Conservation (phyloP, 2,888 invertebrate species). For the Acrobasis suavella region DNA sequence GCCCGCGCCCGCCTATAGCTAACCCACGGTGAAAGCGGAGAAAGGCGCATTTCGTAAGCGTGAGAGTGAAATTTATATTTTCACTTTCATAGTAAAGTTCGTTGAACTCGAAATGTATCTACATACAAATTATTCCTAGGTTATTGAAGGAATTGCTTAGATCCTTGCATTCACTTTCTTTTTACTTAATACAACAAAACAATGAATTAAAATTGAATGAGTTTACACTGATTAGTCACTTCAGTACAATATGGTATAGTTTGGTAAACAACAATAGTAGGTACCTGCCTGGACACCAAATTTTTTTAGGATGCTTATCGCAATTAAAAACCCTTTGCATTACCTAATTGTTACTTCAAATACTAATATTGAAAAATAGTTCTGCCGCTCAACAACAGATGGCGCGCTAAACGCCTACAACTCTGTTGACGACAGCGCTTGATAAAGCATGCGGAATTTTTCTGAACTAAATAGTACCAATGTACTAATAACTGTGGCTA, state of each 20-base stretch:
- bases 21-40: constrained; percentile 76
- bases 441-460: constrained; percentile 24
- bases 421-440: constrained; percentile 23
- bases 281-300: too few relatives aligned
- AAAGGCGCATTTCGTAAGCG: constrained; percentile 81
- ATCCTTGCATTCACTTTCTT: background rate
- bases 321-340: too few relatives aligned
- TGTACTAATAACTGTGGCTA: background rate
- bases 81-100: constrained; percentile 77
- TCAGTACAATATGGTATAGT: too few relatives aligned
- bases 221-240: too few relatives aligned
- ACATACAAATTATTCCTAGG: constrained; percentile 28
- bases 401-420: constrained; percentile 46
- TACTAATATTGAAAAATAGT: constrained; percentile 34
- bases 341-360: too few relatives aligned
- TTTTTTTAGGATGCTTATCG: too few relatives aligned
- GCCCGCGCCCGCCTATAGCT: constrained; percentile 41
- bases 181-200: too few relatives aligned
- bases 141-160: background rate
- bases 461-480: constrained; percentile 28
- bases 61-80: constrained; percentile 80
- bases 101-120: constrained; percentile 51
- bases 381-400: constrained; percentile 63
- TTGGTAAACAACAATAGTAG: too few relatives aligned
- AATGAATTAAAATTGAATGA: too few relatives aligned